Percentiles rank a stretch among this genome's conserved stretches.
These are phyloP conservation scores for Halyomorpha halys DNA, from an alignment of 1,140 invertebrate species.

Conservation along the genomic window DNA sequence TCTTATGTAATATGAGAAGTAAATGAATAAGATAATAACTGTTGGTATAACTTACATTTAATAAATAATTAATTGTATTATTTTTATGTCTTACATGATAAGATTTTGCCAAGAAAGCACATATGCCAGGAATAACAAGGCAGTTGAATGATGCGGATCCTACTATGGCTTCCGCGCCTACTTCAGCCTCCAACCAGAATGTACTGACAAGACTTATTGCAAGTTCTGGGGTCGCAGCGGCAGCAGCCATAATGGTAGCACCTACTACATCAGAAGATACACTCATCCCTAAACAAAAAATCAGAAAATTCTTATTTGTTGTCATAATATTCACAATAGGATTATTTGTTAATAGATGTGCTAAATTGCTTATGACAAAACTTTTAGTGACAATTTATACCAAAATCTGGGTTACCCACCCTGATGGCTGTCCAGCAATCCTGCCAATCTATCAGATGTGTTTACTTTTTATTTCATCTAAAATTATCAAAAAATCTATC, in stretches of 20 bases:
- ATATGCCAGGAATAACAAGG: conserved; percentile 12
- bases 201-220: conserved; percentile 4
- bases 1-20: background rate
- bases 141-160: conserved; percentile 16
- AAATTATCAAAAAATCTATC: too few relatives aligned
- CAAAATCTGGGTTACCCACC: too few relatives aligned
- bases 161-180: conserved; percentile 7
- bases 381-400: too few relatives aligned
- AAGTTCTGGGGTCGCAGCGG: conserved; percentile 11
- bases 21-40: background rate
- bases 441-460: too few relatives aligned
- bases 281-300: background rate
- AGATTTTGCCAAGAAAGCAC: background rate
- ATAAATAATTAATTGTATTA: background rate
- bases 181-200: background rate
- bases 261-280: conserved; percentile 6
- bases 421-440: too few relatives aligned
- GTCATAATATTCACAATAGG: background rate
- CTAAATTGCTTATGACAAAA: too few relatives aligned
- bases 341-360: too few relatives aligned
- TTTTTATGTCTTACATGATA: background rate
- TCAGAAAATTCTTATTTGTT: background rate
- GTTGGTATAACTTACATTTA: background rate
- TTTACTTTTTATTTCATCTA: too few relatives aligned
- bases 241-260: conserved; percentile 1